Evolutionary conservation across 1,140 invertebrate species (phyloP).

Genomic region (Heliconius melpomene): DNA sequence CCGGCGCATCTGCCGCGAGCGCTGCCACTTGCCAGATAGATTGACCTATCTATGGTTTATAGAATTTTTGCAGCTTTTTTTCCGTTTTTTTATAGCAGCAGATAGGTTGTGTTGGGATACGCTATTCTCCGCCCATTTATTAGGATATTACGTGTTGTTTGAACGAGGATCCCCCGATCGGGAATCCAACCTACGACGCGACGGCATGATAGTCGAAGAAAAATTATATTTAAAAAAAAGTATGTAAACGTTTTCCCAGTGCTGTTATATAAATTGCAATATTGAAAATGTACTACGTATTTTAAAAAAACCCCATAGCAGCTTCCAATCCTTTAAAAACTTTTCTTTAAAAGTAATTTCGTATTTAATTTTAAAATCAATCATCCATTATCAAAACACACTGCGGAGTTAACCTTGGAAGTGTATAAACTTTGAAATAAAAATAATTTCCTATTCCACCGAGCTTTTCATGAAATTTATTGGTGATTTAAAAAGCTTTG

Average conservation of each 20-base stretch:
- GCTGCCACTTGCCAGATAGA: slow-evolving; percentile 1
- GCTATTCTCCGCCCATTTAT: too few relatives aligned
- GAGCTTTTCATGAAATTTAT: not conserved
- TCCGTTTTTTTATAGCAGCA: too few relatives aligned
- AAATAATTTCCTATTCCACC: not conserved
- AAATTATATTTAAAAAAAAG: too few relatives aligned
- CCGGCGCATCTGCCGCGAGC: slow-evolving; percentile 1
- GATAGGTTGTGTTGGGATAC: too few relatives aligned
- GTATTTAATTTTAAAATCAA: not conserved
- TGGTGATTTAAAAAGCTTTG: not conserved
- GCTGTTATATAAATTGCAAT: too few relatives aligned
- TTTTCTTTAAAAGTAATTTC: slow-evolving; percentile 1
- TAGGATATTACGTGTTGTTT: too few relatives aligned
- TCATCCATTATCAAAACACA: not conserved
- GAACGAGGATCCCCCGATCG: too few relatives aligned
- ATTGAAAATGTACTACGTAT: too few relatives aligned
- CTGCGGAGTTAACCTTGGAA: not conserved
- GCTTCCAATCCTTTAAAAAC: not conserved
- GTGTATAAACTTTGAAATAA: slow-evolving; percentile 8
- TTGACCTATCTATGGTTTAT: slow-evolving; percentile 1
- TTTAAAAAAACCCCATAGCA: not conserved
- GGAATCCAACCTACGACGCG: too few relatives aligned
- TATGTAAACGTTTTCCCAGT: too few relatives aligned
- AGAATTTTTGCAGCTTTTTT: too few relatives aligned
- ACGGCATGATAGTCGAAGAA: too few relatives aligned